Conservation (phyloP, 2,888 invertebrate species). For the Poecilobothrus nobilitatus region DNA sequence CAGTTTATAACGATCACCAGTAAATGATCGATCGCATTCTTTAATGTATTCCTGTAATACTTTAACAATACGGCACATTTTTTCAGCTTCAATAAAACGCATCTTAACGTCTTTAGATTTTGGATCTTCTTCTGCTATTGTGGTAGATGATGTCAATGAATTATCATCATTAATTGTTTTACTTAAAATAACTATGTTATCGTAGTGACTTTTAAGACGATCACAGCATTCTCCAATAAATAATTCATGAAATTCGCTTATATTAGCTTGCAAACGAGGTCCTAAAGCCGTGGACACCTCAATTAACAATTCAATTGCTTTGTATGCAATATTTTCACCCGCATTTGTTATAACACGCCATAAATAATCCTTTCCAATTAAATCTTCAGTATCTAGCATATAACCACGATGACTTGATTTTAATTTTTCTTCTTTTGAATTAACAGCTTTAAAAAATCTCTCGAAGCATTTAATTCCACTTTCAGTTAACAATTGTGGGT, state of each 20-base stretch:
- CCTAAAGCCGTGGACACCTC: constrained; percentile 92
- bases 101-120: constrained; percentile 39
- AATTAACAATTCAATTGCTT: constrained; percentile 83
- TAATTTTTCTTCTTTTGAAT: constrained; percentile 88
- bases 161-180: constrained; percentile 31
- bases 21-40: constrained; percentile 84
- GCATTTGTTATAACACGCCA: constrained; percentile 90
- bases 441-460: constrained; percentile 65
- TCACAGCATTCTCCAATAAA: constrained; percentile 89
- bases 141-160: constrained; percentile 23
- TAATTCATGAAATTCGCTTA: constrained; percentile 79
- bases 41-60: constrained; percentile 91
- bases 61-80: constrained; percentile 88
- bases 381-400: constrained; percentile 86
- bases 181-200: constrained; percentile 57
- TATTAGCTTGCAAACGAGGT: constrained; percentile 67
- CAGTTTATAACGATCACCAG: constrained; percentile 78
- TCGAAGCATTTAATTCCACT: constrained; percentile 88
- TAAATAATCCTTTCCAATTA: constrained; percentile 92
- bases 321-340: constrained; percentile 83
- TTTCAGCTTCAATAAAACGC: constrained; percentile 55
- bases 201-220: constrained; percentile 75
- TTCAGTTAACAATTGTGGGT: constrained; percentile 85
- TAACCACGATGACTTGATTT: constrained; percentile 76
- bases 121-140: constrained; percentile 24